phyloP scores from a whole-genome alignment of 2,888 invertebrate genomes.

The Fragum whitleyi region DNA sequence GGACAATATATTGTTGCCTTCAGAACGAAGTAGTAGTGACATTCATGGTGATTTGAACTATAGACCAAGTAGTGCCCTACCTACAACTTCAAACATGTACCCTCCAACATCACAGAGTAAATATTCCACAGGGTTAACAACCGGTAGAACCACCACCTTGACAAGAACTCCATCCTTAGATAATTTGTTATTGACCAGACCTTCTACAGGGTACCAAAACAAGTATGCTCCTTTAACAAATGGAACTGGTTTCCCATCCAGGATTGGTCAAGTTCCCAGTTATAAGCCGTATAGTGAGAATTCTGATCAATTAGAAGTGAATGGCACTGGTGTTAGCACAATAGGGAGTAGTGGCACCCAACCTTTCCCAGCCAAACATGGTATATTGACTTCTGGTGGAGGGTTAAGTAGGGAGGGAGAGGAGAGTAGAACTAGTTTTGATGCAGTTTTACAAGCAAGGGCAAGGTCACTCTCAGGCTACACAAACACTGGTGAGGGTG shows the following conservation, averaged over 20 bases:
- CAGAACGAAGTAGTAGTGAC: conserved; percentile 19
- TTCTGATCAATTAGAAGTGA: conserved; percentile 51
- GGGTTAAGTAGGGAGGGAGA: conserved; percentile 21
- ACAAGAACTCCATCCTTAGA: conserved; percentile 70
- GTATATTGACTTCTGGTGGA: conserved; percentile 33
- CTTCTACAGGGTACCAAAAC: conserved; percentile 41
- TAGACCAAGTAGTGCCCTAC: conserved; percentile 56
- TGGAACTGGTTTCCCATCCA: conserved; percentile 42
- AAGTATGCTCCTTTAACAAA: conserved; percentile 58
- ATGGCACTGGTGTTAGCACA: conserved; percentile 30
- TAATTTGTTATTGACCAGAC: conserved; percentile 65
- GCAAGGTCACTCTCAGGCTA: conserved; percentile 39
- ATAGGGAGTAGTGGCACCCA: conserved; percentile 13
- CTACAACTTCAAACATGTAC: conserved; percentile 56
- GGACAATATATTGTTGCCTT: conserved; percentile 48
- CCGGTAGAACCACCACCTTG: conserved; percentile 58
- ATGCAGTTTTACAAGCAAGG: conserved; percentile 45
- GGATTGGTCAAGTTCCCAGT: conserved; percentile 53
- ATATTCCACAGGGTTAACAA: conserved; percentile 55
- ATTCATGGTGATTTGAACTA: conserved; percentile 14
- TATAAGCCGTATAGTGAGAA: conserved; percentile 51
- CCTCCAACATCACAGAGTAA: conserved; percentile 39
- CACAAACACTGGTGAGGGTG: conserved; percentile 14
- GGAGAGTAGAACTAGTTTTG: conserved; percentile 19
- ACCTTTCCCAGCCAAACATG: conserved; percentile 49